These are phyloP conservation scores for Leucoma salicis DNA, from an alignment of 2,888 invertebrate species.

Conservation along the genomic window DNA sequence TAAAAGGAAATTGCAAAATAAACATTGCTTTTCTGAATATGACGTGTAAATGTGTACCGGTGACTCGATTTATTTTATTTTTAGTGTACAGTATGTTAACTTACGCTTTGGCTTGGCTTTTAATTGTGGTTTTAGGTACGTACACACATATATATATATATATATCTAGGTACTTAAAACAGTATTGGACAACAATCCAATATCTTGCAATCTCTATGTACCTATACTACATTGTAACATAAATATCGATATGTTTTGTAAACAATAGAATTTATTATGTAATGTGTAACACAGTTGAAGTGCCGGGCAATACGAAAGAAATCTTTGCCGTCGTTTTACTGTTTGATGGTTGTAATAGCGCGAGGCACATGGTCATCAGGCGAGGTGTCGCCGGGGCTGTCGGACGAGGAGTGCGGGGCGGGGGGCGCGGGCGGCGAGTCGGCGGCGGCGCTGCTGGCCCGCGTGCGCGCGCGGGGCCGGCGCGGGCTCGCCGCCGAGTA, in stretches of 20 bases:
- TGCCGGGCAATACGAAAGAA: too few relatives aligned
- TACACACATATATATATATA: too few relatives aligned
- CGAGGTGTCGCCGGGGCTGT: constrained; percentile 89
- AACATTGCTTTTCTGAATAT: constrained; percentile 9
- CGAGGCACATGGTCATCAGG: constrained; percentile 77
- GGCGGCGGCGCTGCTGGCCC: constrained; percentile 88
- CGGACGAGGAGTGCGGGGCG: constrained; percentile 93
- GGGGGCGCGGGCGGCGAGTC: constrained; percentile 83
- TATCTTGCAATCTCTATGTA: too few relatives aligned
- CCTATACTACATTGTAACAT: too few relatives aligned
- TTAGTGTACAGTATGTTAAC: constrained; percentile 16
- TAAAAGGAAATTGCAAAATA: constrained; percentile 19
- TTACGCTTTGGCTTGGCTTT: too few relatives aligned
- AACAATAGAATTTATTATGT: too few relatives aligned
- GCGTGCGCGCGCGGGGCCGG: constrained; percentile 88
- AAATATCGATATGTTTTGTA: too few relatives aligned
- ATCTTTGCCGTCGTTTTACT: neutral
- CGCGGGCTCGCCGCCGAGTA: constrained; percentile 94
- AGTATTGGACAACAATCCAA: too few relatives aligned
- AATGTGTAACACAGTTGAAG: too few relatives aligned
- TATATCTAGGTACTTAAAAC: too few relatives aligned
- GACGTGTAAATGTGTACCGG: constrained; percentile 11
- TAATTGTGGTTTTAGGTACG: too few relatives aligned
- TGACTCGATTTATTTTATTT: constrained; percentile 8
- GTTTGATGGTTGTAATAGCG: constrained; percentile 35